phyloP scores from a whole-genome alignment of 2,797 vertebrate genomes.

The Tokudaia tokunoshimensis region DNA sequence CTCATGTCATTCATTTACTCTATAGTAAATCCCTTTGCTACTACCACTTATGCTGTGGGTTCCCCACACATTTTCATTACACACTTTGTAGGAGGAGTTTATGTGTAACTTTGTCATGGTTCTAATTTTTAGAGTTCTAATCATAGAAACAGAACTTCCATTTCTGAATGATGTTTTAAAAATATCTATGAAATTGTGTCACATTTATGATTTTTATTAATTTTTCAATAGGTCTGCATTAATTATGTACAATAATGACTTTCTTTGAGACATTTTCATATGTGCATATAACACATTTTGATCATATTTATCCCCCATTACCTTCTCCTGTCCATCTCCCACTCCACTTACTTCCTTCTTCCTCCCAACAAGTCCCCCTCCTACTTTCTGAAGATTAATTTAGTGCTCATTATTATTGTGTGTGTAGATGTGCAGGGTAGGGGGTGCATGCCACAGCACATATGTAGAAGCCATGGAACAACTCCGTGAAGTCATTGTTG shows the following conservation, averaged over 20 bases:
- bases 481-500: neutral
- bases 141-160: neutral
- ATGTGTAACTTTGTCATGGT: neutral
- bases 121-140: neutral
- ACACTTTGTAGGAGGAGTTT: neutral
- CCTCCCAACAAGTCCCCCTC: neutral
- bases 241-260: neutral
- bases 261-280: neutral
- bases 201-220: neutral
- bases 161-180: conserved; percentile 9
- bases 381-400: neutral
- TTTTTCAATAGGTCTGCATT: neutral
- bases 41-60: neutral
- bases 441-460: neutral
- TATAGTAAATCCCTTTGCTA: neutral
- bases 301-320: neutral
- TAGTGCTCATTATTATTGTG: neutral
- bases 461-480: neutral
- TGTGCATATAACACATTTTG: neutral
- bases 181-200: neutral
- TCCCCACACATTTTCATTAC: neutral
- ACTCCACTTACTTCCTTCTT: neutral
- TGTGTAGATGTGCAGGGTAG: neutral
- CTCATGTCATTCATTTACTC: neutral
- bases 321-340: neutral